phyloP scores from a whole-genome alignment of 2,113 vertebrate species.

The Antechinus flavipes region DNA sequence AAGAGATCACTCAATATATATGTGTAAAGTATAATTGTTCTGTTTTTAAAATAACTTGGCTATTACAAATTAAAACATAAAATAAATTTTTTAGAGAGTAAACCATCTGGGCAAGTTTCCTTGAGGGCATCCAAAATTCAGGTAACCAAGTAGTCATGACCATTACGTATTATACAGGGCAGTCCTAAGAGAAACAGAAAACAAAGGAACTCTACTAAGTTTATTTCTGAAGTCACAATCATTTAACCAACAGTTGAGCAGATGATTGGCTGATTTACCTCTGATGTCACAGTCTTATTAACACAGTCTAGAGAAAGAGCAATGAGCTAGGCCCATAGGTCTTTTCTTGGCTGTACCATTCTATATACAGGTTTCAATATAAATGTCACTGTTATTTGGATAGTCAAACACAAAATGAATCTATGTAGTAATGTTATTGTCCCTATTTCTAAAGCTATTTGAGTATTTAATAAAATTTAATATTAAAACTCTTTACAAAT shows the following conservation, averaged over 20 bases:
- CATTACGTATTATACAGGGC: background rate
- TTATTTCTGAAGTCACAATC: constrained; percentile 6
- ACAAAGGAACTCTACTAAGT: background rate
- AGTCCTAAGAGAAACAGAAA: constrained; percentile 9
- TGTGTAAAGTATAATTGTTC: background rate
- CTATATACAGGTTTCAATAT: background rate
- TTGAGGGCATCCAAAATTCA: background rate
- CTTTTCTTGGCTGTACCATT: background rate
- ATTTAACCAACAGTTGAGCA: constrained; percentile 38
- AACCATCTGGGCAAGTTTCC: background rate
- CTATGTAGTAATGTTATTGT: background rate
- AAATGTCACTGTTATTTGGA: constrained; percentile 6
- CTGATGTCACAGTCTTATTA: constrained; percentile 6
- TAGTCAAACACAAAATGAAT: constrained; percentile 10
- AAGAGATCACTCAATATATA: background rate
- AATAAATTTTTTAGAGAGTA: background rate
- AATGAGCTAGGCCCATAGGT: background rate
- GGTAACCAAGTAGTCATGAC: background rate
- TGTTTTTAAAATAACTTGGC: background rate
- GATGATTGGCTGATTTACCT: background rate
- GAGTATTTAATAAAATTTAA: too few relatives aligned
- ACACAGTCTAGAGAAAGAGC: background rate
- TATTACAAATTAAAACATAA: background rate
- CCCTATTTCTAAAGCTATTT: background rate
- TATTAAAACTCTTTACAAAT: too few relatives aligned